A percentile compares a stretch with the other conserved stretches of the same genome.
phyloP scores from a whole-genome alignment of 2,113 vertebrate genomes.

The Leptobrachium leishanense region DNA sequence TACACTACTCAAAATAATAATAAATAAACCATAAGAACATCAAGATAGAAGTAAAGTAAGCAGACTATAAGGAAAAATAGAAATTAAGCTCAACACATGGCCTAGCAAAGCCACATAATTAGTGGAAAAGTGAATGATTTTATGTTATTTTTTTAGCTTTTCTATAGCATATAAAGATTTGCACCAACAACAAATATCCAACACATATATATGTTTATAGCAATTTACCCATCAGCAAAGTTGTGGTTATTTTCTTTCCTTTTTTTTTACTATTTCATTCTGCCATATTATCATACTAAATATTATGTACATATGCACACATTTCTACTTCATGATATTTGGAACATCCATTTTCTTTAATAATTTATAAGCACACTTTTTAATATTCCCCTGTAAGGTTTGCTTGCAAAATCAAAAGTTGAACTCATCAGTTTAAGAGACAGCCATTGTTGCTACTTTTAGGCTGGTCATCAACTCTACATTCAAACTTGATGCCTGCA shows the following conservation, averaged over 20 bases:
- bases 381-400: background rate
- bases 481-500: conserved; percentile 69
- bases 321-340: background rate
- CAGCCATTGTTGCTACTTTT: conserved; percentile 44
- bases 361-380: conserved; percentile 41
- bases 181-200: conserved; percentile 47
- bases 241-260: background rate
- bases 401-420: background rate
- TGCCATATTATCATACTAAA: conserved; percentile 25
- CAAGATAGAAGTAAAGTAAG: conserved; percentile 53
- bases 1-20: conserved; percentile 34
- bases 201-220: conserved; percentile 27
- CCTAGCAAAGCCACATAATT: conserved; percentile 47
- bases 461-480: conserved; percentile 68
- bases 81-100: conserved; percentile 53
- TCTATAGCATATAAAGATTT: conserved; percentile 41
- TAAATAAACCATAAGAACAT: conserved; percentile 18
- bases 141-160: conserved; percentile 45
- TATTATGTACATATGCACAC: conserved; percentile 3
- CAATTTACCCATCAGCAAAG: conserved; percentile 40
- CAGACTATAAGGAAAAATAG: conserved; percentile 54
- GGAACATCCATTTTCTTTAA: conserved; percentile 2
- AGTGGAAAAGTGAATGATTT: conserved; percentile 45
- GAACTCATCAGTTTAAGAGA: conserved; percentile 59
- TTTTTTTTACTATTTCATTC: conserved; percentile 9